Base-by-base conservation (phyloP, 2,113 vertebrate genomes). In the Numida meleagris region DNA sequence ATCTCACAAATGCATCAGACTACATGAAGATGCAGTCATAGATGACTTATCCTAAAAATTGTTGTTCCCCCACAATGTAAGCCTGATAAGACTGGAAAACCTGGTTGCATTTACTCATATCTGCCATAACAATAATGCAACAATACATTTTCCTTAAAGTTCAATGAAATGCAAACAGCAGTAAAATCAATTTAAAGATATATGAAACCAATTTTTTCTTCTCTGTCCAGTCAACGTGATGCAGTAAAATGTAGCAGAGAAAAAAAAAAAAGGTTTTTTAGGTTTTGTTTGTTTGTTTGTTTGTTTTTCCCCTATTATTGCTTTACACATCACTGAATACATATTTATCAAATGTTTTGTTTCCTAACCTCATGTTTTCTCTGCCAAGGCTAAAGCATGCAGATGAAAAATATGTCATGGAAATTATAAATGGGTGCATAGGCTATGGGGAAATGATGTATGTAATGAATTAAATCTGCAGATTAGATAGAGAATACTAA, bases 381-480 rank as follows among this genome's bases (percentile, higher is more conserved):
- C 79, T 89, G 36, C 57, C 71, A 95, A 92, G 74, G 70, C 79
- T 93, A 89, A 95, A 93, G 83, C 94, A 76, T 87, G 57, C 48
- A 87, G 82, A 94, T 79, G 73, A 94, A 95, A 93, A 96, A 96
- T 90, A 57, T 70, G 87, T 81, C 85, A 92, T 38, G 89, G 81
- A 97, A 97, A 95, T 96, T 95, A 95, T 86, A 97, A 97, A 98
- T 97, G 89, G 78, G 90, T 95, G 66, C 90, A 86, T 94, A 95
- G 94, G 95, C 96, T 95, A 82, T 84, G 87, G 95, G 94, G 95
- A 97, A 97, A 97, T 98, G 96, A 98, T 97, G 94, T 97, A 97
- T 97, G 96, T 97, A 97, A 97, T 97, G 96, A 98, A 98, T 97
- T 97, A 97, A 97, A 96, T 96, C 94, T 94, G 93, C 66, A 89